Conservation (phyloP, 2,888 invertebrate species). For the Macaria notata region DNA sequence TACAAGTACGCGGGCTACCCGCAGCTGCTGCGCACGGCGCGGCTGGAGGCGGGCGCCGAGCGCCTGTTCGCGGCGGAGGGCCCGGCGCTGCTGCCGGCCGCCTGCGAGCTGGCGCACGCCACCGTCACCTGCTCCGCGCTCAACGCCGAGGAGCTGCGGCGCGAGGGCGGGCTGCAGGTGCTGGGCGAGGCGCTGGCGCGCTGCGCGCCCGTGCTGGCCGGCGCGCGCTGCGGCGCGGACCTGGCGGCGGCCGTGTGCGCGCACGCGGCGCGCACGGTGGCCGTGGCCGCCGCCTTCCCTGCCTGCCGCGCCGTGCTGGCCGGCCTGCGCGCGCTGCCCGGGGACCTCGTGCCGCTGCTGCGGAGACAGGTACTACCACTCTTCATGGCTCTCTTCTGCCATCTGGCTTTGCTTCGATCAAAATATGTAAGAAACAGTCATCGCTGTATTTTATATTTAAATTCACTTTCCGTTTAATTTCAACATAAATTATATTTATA, state of each 20-base stretch:
- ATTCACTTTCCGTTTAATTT: no score
- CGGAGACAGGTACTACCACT: constrained; percentile 45
- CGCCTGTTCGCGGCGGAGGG: constrained; percentile 87
- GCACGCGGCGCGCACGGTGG: constrained; percentile 95
- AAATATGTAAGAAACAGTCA: no score
- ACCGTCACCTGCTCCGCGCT: constrained; percentile 98
- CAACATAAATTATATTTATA: no score
- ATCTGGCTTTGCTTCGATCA: no score
- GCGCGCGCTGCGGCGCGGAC: constrained; percentile 89
- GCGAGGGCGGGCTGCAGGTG: constrained; percentile 96
- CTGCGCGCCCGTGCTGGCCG: constrained; percentile 94
- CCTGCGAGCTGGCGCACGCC: constrained; percentile 96
- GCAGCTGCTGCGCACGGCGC: constrained; percentile 97
- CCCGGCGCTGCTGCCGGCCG: constrained; percentile 90
- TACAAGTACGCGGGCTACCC: constrained; percentile 99
- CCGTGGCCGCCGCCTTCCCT: constrained; percentile 97
- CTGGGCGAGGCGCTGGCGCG: constrained; percentile 95
- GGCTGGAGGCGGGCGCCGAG: constrained; percentile 96
- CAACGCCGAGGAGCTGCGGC: constrained; percentile 97
- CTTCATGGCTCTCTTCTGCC: no score
- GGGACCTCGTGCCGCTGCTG: constrained; percentile 83
- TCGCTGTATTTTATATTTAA: no score
- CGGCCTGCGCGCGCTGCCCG: constrained; percentile 92
- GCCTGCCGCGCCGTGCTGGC: constrained; percentile 94
- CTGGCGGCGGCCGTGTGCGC: constrained; percentile 95